phyloP scores from a whole-genome alignment of 2,888 invertebrate species.

The Oscheius sp. region DNA sequence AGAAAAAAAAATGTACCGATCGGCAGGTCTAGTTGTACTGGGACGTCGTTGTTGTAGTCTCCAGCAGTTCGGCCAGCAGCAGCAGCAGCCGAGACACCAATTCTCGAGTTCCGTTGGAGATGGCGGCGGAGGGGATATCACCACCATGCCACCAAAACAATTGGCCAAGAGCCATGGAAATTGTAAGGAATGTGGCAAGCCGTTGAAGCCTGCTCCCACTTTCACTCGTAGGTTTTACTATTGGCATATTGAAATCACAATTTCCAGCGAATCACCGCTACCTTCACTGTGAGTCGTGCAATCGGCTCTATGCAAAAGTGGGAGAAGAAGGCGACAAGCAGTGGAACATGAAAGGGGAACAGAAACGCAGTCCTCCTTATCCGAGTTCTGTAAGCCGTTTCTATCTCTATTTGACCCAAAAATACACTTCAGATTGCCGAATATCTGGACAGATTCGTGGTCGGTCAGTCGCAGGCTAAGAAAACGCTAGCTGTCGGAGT shows the following conservation, averaged over 20 bases:
- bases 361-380: conserved; percentile 57
- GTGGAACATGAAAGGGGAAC: conserved; percentile 44
- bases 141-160: conserved; percentile 50
- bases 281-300: conserved; percentile 67
- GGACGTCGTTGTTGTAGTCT: conserved; percentile 11
- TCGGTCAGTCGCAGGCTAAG: conserved; percentile 85
- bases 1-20: conserved; percentile 21
- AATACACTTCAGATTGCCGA: conserved; percentile 84
- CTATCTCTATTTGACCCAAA: neutral
- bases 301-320: conserved; percentile 59
- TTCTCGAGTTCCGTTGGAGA: conserved; percentile 21
- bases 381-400: conserved; percentile 36
- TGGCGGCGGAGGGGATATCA: conserved; percentile 48
- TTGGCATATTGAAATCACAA: neutral
- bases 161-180: conserved; percentile 55
- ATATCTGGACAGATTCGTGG: conserved; percentile 93
- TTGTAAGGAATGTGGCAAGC: conserved; percentile 65
- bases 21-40: conserved; percentile 16
- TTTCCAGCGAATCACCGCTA: conserved; percentile 64
- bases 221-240: conserved; percentile 52
- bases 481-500: conserved; percentile 97
- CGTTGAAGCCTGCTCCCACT: conserved; percentile 64
- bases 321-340: conserved; percentile 47
- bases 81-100: conserved; percentile 12
- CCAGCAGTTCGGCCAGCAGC: conserved; percentile 8